A percentile compares a stretch with the other conserved stretches of the same genome.
phyloP scores from a whole-genome alignment of 2,888 invertebrate species.

The Apamea sordens region DNA sequence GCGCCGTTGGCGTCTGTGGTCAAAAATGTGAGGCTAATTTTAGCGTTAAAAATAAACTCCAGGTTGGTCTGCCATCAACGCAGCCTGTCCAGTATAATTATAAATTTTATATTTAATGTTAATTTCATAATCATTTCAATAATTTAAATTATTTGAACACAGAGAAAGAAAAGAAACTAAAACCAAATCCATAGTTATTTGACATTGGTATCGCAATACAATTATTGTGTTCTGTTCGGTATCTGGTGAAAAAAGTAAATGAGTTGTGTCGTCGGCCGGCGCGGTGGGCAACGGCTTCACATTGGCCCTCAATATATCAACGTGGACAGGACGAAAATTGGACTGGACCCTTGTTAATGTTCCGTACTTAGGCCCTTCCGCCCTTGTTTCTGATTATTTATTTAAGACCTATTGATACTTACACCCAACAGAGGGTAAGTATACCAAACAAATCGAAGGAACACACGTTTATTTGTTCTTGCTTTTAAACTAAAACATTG shows the following conservation, averaged over 20 bases:
- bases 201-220: conserved; percentile 62
- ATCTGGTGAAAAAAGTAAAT: conserved; percentile 81
- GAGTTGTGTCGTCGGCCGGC: conserved; percentile 80
- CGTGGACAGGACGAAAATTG: conserved; percentile 90
- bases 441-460: conserved; percentile 66
- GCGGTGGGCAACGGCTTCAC: conserved; percentile 74
- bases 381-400: conserved; percentile 88
- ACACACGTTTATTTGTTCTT: conserved; percentile 43
- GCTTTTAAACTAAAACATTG: conserved; percentile 41
- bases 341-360: conserved; percentile 90
- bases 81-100: background rate
- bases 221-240: conserved; percentile 72
- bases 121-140: background rate
- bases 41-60: background rate
- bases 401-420: conserved; percentile 88
- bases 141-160: background rate
- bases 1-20: background rate
- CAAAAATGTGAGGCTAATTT: background rate
- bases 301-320: conserved; percentile 89
- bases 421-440: conserved; percentile 70
- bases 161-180: background rate
- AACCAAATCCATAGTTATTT: conserved; percentile 27
- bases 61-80: background rate
- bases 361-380: conserved; percentile 87
- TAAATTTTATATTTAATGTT: background rate